Evolutionary conservation across 2,797 vertebrate species (phyloP).

Genomic region (Echeneis naucrates): DNA sequence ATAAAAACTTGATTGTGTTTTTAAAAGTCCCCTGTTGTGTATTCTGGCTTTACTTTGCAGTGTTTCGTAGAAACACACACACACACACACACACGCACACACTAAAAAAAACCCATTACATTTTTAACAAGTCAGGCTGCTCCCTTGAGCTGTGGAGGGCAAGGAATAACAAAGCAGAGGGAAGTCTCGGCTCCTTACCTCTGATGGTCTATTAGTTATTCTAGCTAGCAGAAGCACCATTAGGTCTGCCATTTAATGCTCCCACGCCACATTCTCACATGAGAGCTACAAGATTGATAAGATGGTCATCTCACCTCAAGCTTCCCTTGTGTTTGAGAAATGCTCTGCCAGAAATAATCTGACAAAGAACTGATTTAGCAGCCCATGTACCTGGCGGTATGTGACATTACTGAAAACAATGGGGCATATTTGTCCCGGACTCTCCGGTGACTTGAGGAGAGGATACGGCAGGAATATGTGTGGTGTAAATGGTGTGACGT

Average conservation of each 20-base stretch:
- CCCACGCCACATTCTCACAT: conserved; percentile 71
- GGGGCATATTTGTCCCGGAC: conserved; percentile 34
- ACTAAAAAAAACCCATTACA: conserved; percentile 63
- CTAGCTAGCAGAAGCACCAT: conserved; percentile 78
- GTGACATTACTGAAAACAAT: conserved; percentile 59
- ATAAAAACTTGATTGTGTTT: conserved; percentile 23
- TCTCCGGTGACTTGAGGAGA: conserved; percentile 45
- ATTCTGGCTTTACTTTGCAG: conserved; percentile 36
- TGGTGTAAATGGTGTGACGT: conserved; percentile 27
- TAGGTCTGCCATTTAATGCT: conserved; percentile 77
- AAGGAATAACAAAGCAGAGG: conserved; percentile 75
- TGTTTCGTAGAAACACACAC: conserved; percentile 47
- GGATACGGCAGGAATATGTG: conserved; percentile 27
- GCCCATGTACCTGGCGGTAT: conserved; percentile 45
- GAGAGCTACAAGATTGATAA: conserved; percentile 74
- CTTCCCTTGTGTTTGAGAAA: conserved; percentile 60
- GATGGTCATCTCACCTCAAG: conserved; percentile 60
- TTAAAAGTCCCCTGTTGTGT: conserved; percentile 32
- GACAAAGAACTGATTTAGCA: conserved; percentile 67
- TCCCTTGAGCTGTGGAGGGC: conserved; percentile 70
- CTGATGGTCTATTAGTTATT: conserved; percentile 84
- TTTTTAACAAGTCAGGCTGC: conserved; percentile 65
- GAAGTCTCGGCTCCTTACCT: conserved; percentile 74
- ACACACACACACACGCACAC: neutral
- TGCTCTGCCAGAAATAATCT: conserved; percentile 58